Percentiles rank a stretch among this genome's conserved stretches.
Conservation (phyloP, 2,113 vertebrate species). For the Macquaria australasica region DNA sequence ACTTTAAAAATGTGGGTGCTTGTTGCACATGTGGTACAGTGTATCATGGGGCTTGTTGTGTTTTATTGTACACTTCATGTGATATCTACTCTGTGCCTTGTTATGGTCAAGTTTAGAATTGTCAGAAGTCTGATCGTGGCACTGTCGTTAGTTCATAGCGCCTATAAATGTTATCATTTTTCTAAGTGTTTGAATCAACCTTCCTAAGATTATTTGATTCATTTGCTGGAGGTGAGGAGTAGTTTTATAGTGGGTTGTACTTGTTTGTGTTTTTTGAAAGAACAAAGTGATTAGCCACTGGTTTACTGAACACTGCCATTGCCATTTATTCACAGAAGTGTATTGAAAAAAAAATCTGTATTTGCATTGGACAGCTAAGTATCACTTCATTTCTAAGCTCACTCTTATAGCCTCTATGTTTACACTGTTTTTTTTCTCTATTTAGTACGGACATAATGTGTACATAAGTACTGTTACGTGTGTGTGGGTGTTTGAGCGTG, state of each 20-base stretch:
- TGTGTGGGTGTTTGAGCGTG: neutral
- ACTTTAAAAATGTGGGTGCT: neutral
- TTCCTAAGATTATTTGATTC: no score
- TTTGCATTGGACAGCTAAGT: neutral
- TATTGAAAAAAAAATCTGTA: neutral
- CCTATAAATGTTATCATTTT: no score
- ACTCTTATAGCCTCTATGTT: neutral
- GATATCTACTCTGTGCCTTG: no score
- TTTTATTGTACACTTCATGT: no score
- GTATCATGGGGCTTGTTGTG: neutral
- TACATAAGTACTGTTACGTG: neutral
- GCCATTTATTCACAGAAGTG: neutral
- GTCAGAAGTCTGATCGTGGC: no score
- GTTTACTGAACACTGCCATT: neutral
- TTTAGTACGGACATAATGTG: neutral
- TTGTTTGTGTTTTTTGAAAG: neutral
- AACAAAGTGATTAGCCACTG: conserved; percentile 12
- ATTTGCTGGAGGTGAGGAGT: neutral
- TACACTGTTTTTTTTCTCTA: neutral
- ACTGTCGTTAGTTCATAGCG: no score
- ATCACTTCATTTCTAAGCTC: neutral
- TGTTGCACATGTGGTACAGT: neutral
- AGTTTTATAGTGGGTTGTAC: neutral
- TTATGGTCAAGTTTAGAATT: no score
- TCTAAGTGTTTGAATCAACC: no score